Evolutionary conservation across 2,888 invertebrate species (phyloP), one percentile per base, ranked within the genome.

Genomic region (Agelastica alni): DNA sequence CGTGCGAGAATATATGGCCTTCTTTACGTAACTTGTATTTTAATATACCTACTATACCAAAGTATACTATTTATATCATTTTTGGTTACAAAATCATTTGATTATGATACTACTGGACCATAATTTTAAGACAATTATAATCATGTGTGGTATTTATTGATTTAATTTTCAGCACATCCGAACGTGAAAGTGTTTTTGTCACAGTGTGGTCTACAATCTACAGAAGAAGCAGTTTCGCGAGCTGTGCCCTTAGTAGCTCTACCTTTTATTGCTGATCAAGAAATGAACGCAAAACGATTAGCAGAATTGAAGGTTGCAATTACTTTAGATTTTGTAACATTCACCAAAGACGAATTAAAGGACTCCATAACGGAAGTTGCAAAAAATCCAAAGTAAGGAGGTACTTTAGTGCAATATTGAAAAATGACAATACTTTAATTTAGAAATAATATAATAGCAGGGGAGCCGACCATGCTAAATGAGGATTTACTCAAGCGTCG

Each of bases 191-290:
- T 57, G 2, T 71, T 71, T 49, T 42, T 71, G n/a, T 62, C 65
- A 4, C 71, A 71, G 57, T 65, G 68, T 17, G 71, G 71, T 6
- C 55, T 70, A 14, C 71, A 71, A 39, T 70, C 70, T 2, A 62
- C 62, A 10, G 70, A 70, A 56, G 71, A 71, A 53, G 66, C 71
- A 1, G 63, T 71, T n/a, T 56, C 59, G 20, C 53, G 61, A 39
- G 64, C 61, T 14, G 67, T 70, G 7, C 71, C 71, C 2, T 60
- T 71, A 37, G 62, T 71, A 3, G 70, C 64, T 17, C 60, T 71
- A 32, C 70, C 71, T 6, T 70, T 70, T 51, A 68, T 69, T 37
- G 70, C 67, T 4, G 71, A 71, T 43, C 71, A 71, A 57, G 57
- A 59, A 16, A 63, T 65, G 62, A 71, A 71, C 52, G 62, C 64